Conservation (phyloP, 2,797 vertebrate species). For the Enteromius fasciolatus region DNA sequence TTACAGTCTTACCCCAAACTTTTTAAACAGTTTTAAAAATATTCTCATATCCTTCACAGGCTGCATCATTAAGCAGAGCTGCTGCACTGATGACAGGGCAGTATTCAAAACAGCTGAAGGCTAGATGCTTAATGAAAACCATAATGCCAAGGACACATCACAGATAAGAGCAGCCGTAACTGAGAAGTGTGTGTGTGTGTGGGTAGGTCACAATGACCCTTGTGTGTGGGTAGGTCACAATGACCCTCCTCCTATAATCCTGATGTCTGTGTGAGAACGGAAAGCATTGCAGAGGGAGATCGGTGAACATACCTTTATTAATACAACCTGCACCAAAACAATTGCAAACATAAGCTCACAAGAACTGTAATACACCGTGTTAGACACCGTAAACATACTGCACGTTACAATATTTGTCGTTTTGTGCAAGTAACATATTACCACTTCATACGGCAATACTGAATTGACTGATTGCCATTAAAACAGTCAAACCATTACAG, state of each 20-base stretch:
- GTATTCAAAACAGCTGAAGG: neutral
- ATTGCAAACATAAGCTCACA: neutral
- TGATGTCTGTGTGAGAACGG: neutral
- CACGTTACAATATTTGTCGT: neutral
- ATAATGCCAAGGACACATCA: constrained; percentile 6
- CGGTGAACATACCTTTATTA: constrained; percentile 8
- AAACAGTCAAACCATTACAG: neutral
- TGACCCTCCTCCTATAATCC: neutral
- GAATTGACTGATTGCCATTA: neutral
- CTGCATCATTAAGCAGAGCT: neutral
- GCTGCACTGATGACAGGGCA: neutral
- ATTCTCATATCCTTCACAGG: neutral
- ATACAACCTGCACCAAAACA: neutral
- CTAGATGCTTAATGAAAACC: constrained; percentile 1
- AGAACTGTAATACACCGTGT: neutral
- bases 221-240: neutral
- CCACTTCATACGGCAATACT: neutral
- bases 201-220: neutral
- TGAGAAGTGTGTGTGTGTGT: neutral
- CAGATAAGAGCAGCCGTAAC: neutral
- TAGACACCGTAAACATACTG: neutral
- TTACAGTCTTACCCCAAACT: neutral
- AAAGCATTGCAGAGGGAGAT: constrained; percentile 27
- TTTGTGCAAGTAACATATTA: neutral
- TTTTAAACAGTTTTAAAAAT: neutral